phyloP scores from a whole-genome alignment of 2,113 vertebrate species.

The Dipodomys spectabilis region DNA sequence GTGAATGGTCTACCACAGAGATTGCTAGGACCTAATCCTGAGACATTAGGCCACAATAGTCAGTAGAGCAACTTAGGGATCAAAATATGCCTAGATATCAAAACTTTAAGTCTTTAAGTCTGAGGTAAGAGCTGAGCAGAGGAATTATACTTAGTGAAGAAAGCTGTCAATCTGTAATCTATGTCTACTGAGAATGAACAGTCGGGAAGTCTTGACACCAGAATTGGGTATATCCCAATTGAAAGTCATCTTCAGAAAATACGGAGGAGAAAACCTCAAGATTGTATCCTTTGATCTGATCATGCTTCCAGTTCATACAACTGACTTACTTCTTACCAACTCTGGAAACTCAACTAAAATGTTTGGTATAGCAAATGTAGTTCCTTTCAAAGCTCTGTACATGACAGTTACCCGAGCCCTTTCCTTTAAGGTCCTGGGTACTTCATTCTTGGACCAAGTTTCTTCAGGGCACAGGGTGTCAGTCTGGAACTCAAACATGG shows the following conservation, averaged over 20 bases:
- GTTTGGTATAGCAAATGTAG: neutral
- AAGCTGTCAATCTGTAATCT: neutral
- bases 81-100: neutral
- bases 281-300: neutral
- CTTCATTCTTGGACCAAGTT: neutral
- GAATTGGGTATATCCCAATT: neutral
- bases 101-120: neutral
- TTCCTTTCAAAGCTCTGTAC: neutral
- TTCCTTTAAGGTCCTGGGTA: neutral
- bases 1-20: neutral
- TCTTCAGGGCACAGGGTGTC: neutral
- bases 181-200: neutral
- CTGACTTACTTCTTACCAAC: neutral
- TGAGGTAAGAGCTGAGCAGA: neutral
- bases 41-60: neutral
- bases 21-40: neutral
- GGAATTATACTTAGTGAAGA: neutral
- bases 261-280: neutral
- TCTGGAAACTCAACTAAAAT: neutral
- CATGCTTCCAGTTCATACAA: neutral
- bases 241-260: neutral
- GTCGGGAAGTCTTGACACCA: conserved; percentile 7
- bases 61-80: neutral
- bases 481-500: too few relatives aligned
- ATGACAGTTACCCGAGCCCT: neutral